Percentiles rank a stretch among this genome's conserved stretches.
phyloP scores from a whole-genome alignment of 1,140 invertebrate genomes.

The Drosophila tropicalis region DNA sequence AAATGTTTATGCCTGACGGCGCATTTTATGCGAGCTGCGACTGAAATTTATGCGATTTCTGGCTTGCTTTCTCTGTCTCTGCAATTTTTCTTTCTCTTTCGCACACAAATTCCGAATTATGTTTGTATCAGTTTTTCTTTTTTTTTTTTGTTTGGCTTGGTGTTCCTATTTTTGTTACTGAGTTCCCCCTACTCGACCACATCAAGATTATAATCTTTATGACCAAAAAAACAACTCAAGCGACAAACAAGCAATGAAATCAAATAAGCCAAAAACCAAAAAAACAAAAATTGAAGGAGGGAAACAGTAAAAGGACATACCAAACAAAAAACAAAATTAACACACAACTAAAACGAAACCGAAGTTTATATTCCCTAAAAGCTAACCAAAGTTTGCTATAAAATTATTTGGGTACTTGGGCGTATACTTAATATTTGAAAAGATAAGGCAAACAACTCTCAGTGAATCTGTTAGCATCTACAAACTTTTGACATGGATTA shows the following conservation, averaged over 20 bases:
- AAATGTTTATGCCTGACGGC: conserved; percentile 47
- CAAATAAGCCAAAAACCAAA: conserved; percentile 44
- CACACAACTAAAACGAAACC: neutral
- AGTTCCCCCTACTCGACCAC: conserved; percentile 29
- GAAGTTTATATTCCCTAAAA: neutral
- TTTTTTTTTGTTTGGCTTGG: conserved; percentile 32
- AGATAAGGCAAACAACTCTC: too few relatives aligned
- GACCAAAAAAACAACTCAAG: conserved; percentile 29
- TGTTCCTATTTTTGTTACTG: conserved; percentile 44
- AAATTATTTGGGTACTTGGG: too few relatives aligned
- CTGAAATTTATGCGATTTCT: conserved; percentile 54
- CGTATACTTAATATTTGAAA: too few relatives aligned
- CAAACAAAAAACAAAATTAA: too few relatives aligned
- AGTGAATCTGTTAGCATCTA: too few relatives aligned
- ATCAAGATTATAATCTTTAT: conserved; percentile 63
- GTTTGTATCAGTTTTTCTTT: conserved; percentile 14
- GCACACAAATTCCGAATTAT: conserved; percentile 15
- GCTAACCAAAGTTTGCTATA: too few relatives aligned
- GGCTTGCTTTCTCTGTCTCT: conserved; percentile 15
- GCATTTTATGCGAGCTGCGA: conserved; percentile 51
- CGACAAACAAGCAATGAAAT: conserved; percentile 49
- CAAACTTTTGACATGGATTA: too few relatives aligned
- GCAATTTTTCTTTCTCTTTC: conserved; percentile 9
- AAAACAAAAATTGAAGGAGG: neutral
- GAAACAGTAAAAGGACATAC: neutral